These are phyloP conservation scores for Emydocephalus ijimae DNA, from an alignment of 2,113 vertebrate species.

Conservation along the genomic window DNA sequence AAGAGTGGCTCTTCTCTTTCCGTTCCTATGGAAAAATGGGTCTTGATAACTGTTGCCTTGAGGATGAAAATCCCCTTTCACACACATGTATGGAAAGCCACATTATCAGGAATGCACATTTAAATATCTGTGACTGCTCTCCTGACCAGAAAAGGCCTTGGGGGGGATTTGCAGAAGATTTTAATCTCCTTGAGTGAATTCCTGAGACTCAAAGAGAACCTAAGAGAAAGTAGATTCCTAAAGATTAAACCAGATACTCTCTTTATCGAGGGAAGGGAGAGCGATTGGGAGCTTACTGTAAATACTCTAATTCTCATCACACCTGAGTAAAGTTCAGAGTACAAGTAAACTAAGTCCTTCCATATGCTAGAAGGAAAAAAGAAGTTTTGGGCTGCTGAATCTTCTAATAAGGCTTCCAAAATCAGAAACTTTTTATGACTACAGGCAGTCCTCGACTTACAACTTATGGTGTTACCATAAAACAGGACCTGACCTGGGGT, in stretches of 20 bases:
- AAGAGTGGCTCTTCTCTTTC: conserved; percentile 27
- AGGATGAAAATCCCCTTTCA: conserved; percentile 48
- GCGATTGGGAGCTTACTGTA: background rate
- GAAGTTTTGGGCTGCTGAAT: background rate
- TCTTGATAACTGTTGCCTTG: background rate
- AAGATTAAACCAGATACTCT: conserved; percentile 43
- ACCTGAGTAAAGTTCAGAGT: conserved; percentile 3
- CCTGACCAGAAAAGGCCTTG: conserved; percentile 51
- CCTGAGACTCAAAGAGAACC: conserved; percentile 60
- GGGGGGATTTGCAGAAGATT: conserved; percentile 55
- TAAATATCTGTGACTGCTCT: conserved; percentile 51
- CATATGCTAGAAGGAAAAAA: background rate
- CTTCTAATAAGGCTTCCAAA: background rate
- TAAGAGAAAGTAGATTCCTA: conserved; percentile 57
- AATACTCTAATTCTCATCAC: background rate
- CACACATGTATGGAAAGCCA: conserved; percentile 22
- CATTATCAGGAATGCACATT: conserved; percentile 41
- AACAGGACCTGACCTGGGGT: no score
- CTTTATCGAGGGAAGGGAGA: rapidly evolving
- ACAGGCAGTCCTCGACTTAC: no score
- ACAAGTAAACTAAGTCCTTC: background rate
- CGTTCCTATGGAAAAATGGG: background rate
- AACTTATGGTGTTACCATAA: no score
- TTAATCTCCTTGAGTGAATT: conserved; percentile 66
- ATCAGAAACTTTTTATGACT: background rate